Evolutionary conservation across 2,888 invertebrate genomes (phyloP).

Genomic region (Neoaliturus tenellus): DNA sequence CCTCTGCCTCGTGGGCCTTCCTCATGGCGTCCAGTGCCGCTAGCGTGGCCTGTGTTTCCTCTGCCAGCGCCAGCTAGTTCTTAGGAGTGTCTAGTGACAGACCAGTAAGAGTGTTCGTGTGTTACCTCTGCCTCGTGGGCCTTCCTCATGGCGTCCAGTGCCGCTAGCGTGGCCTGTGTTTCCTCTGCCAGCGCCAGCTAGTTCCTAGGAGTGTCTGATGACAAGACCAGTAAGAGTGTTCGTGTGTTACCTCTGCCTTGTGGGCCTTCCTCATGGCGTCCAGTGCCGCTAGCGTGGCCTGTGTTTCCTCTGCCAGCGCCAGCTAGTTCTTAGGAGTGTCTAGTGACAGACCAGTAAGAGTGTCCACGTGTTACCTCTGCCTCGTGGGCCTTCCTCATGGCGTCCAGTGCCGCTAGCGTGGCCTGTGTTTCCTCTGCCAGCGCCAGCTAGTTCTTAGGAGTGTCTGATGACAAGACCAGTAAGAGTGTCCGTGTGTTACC

Average conservation of each 20-base stretch:
- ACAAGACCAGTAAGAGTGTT: no score
- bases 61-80: conserved; percentile 95
- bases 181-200: conserved; percentile 96
- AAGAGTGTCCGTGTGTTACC: conserved; percentile 87
- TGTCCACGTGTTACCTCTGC: conserved; percentile 84
- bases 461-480: conserved; percentile 92
- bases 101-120: no score
- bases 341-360: no score
- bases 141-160: conserved; percentile 96
- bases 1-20: conserved; percentile 96
- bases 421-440: conserved; percentile 96
- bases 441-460: conserved; percentile 96
- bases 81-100: no score
- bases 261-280: conserved; percentile 98
- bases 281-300: conserved; percentile 93
- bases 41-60: conserved; percentile 94
- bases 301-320: conserved; percentile 95
- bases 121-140: conserved; percentile 95
- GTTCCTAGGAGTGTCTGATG: no score
- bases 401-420: conserved; percentile 95
- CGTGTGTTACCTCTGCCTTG: conserved; percentile 92
- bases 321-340: conserved; percentile 98
- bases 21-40: conserved; percentile 97
- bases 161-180: conserved; percentile 94
- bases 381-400: conserved; percentile 97